Evolutionary conservation across 1,140 invertebrate species (phyloP), one percentile per base, ranked within the genome.

Genomic region (Cylas formicarius): DNA sequence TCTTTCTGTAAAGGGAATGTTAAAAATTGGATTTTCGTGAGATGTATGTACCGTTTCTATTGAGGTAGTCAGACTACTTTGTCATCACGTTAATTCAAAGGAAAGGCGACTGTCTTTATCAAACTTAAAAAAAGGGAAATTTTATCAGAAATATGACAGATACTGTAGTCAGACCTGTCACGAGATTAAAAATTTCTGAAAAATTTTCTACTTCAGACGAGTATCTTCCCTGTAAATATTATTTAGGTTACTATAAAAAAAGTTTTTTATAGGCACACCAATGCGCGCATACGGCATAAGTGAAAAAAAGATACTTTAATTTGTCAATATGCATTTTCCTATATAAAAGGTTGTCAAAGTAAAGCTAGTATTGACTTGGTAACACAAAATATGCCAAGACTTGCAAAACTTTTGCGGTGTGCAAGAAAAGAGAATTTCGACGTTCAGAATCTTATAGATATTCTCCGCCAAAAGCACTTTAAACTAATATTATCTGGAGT

Each of bases 331-430:
- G 29, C 29, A 8, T 32, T 16, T n/a, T 32, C 13, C 13, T 32
- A 32, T 13, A 8, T 32, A 32, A 32, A 32, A 14, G 29, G 29
- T 8, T 18, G 29, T 8, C 9, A 14, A 32, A 10, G 29, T 32
- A 32, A 32, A 32, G 29, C 13, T 32, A 32, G 18, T 14, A 32
- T n/a, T n/a, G n/a, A n/a, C n/a, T n/a, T n/a, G n/a, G n/a, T n/a
- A n/a, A n/a, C n/a, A n/a, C n/a, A 27, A 27, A 27, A 27, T 13
- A 27, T 27, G 26, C n/a, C 10, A 27, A 27, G 14, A 27, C 26
- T 27, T 10, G 26, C 26, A 27, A 27, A 27, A 27, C 26, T 27
- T 27, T 27, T 27, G 26, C 10, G 14, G 14, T 27, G n/a, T 27
- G 26, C 26, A 27, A 27, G 26, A 27, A 27, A n/a, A 13, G 10